Evolutionary conservation across 2,113 vertebrate species (phyloP).

Genomic region (Plecotus auritus): DNA sequence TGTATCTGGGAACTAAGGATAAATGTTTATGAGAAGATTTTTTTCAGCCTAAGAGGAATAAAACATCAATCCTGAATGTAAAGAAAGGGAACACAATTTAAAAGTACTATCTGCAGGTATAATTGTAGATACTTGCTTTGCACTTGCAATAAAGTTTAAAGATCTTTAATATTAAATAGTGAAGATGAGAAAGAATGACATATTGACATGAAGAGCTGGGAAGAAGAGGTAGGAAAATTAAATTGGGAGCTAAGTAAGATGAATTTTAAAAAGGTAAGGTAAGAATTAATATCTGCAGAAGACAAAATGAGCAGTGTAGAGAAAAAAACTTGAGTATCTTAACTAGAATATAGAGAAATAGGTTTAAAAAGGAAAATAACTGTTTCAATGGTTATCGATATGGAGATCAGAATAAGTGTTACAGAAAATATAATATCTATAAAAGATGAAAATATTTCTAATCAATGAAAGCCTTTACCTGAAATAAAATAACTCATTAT

Average conservation of each 20-base stretch:
- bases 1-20: not conserved
- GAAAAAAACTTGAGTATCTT: not conserved
- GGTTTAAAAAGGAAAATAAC: not conserved
- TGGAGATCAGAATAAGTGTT: not conserved
- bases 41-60: not conserved
- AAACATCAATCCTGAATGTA: not conserved
- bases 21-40: slow-evolving; percentile 25
- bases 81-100: not conserved
- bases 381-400: not conserved
- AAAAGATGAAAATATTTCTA: not conserved
- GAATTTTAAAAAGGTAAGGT: not conserved
- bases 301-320: not conserved
- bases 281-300: slow-evolving; percentile 20
- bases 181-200: not conserved
- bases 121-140: slow-evolving; percentile 11
- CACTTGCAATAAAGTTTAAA: not conserved
- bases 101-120: not conserved
- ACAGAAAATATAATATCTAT: not conserved
- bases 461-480: not conserved
- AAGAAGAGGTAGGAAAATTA: not conserved
- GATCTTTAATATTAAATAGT: not conserved
- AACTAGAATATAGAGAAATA: not conserved
- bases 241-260: not conserved
- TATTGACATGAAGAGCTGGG: not conserved
- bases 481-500: not conserved